Evolutionary conservation across 64 coral and sea anemone species (phyloP).

Genomic region (Porites australiensis): DNA sequence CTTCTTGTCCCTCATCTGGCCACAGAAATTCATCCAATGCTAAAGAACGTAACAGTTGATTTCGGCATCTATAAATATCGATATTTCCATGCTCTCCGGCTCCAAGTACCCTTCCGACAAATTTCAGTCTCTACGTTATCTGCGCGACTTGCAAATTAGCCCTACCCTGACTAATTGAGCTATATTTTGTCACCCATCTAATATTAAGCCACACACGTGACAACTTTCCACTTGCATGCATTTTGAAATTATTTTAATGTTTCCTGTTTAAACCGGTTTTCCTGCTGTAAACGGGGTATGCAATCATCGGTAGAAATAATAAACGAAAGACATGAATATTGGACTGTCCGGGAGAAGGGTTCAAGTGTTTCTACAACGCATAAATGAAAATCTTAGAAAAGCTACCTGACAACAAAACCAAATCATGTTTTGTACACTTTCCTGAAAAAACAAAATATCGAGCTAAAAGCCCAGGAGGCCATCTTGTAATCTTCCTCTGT

Average conservation of each 20-base stretch:
- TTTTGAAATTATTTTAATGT: constrained; percentile 33
- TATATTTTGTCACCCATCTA: not conserved
- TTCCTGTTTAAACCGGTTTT: not conserved
- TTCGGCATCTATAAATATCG: not conserved
- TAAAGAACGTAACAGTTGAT: not conserved
- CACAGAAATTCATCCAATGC: not conserved
- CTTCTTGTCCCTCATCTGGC: constrained; percentile 37
- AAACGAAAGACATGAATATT: no score
- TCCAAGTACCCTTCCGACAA: not conserved
- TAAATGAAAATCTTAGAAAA: no score
- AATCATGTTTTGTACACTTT: no score
- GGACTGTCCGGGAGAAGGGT: no score
- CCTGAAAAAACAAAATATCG: no score
- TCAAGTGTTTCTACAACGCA: no score
- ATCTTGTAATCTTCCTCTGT: no score
- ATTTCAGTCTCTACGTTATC: not conserved
- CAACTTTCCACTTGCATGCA: not conserved
- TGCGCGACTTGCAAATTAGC: not conserved
- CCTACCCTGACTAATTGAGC: not conserved
- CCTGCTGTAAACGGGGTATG: not conserved
- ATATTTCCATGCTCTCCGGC: not conserved
- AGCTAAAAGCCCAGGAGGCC: no score
- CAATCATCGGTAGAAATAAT: no score
- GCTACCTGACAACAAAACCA: no score
- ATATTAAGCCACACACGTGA: not conserved